phyloP scores from a whole-genome alignment of 2,113 vertebrate genomes.

The Rhinichthys klamathensis region DNA sequence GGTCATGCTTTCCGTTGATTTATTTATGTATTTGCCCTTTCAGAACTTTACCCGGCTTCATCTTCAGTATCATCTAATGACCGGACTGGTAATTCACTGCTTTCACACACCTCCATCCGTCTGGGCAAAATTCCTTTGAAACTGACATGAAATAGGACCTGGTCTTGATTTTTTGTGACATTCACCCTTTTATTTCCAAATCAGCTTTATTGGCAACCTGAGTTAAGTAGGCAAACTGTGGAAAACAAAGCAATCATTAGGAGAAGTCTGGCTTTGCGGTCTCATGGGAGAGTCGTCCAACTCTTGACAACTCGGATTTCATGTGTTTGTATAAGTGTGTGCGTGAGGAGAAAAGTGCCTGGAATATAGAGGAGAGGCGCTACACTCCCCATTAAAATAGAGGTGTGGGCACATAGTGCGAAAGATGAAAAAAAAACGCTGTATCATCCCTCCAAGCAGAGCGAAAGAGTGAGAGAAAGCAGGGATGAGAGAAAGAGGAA shows the following conservation, averaged over 20 bases:
- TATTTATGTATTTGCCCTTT: neutral
- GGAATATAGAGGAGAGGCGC: conserved; percentile 29
- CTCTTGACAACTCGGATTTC: conserved; percentile 33
- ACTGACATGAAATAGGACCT: neutral
- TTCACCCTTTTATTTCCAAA: neutral
- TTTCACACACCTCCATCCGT: conserved; percentile 46
- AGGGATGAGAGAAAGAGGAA: conserved; percentile 11
- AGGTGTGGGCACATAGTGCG: conserved; percentile 43
- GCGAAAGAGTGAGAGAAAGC: conserved; percentile 5
- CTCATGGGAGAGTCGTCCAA: conserved; percentile 30
- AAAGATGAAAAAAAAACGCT: neutral
- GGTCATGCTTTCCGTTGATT: conserved; percentile 10
- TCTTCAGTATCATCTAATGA: conserved; percentile 63
- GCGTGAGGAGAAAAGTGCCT: conserved; percentile 26
- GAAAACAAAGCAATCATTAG: conserved; percentile 35
- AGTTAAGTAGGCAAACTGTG: conserved; percentile 1
- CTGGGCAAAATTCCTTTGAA: conserved; percentile 12
- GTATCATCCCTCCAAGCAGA: conserved; percentile 35
- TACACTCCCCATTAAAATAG: conserved; percentile 48
- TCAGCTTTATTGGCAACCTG: neutral
- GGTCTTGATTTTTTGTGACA: conserved; percentile 1
- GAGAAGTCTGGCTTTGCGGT: conserved; percentile 36
- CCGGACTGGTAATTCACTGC: conserved; percentile 64
- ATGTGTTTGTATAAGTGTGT: conserved; percentile 43
- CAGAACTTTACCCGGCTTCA: conserved; percentile 56